Conservation (phyloP, 2,888 invertebrate genomes). For the Acronicta psi region DNA sequence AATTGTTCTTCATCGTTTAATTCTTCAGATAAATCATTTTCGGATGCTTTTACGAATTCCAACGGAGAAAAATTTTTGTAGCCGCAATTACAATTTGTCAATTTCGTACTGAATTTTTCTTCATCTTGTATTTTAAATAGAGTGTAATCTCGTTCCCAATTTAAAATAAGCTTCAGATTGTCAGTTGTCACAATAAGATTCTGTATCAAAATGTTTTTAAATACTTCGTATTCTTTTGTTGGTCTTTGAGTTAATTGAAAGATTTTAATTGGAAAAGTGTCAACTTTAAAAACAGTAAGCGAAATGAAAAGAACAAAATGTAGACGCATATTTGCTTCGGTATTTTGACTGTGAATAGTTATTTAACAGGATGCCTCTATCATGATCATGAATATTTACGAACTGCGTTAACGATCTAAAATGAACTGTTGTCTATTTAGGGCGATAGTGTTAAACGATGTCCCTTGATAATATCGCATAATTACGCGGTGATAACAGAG, state of each 20-base stretch:
- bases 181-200: conserved; percentile 60
- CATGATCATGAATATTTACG: conserved; percentile 38
- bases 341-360: conserved; percentile 5
- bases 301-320: conserved; percentile 6
- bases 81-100: conserved; percentile 5
- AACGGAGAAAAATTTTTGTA: background rate
- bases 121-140: conserved; percentile 5
- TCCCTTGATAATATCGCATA: conserved; percentile 28
- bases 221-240: conserved; percentile 39
- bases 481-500: conserved; percentile 12
- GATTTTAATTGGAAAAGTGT: conserved; percentile 11
- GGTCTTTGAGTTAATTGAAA: conserved; percentile 22
- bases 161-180: conserved; percentile 57
- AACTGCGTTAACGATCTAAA: conserved; percentile 19
- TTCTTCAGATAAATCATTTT: background rate
- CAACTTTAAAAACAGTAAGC: conserved; percentile 7
- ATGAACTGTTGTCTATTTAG: conserved; percentile 16
- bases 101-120: background rate
- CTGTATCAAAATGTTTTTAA: conserved; percentile 57
- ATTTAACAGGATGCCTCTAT: background rate
- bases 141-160: conserved; percentile 47
- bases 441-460: conserved; percentile 31
- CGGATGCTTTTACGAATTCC: background rate
- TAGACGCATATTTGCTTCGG: conserved; percentile 21
- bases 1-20: background rate